A percentile compares a stretch with the other conserved stretches of the same genome.
These are phyloP conservation scores for Caenorhabditis sp. DNA, from an alignment of 2,888 invertebrate genomes.

Conservation along the genomic window DNA sequence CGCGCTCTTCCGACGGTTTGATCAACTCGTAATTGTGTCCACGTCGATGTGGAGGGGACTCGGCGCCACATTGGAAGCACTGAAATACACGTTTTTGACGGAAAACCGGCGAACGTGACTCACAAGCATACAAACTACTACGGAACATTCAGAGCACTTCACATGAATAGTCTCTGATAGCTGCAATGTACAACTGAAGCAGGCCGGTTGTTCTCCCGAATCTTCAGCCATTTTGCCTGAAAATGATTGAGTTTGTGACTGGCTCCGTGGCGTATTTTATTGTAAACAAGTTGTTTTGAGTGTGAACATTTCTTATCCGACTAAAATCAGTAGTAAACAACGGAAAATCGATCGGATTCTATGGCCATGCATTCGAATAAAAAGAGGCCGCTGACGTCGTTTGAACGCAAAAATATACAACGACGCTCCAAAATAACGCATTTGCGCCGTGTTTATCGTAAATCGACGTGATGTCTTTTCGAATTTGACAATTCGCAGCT, in stretches of 20 bases:
- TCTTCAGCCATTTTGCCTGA: slow-evolving; percentile 29
- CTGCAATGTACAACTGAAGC: slow-evolving; percentile 46
- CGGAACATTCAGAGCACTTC: slow-evolving; percentile 56
- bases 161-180: slow-evolving; percentile 32
- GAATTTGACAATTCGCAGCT: too few relatives aligned
- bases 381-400: background rate
- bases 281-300: background rate
- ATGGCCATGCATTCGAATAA: too few relatives aligned
- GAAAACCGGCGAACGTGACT: background rate
- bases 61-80: slow-evolving; percentile 73
- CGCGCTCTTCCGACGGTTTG: slow-evolving; percentile 49
- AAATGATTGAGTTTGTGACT: background rate
- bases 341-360: background rate
- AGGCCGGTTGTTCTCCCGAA: slow-evolving; percentile 19
- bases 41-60: slow-evolving; percentile 66
- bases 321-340: too few relatives aligned
- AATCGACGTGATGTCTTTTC: background rate
- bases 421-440: slow-evolving; percentile 33
- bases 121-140: slow-evolving; percentile 49
- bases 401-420: background rate
- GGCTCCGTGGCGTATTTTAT: too few relatives aligned
- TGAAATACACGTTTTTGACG: slow-evolving; percentile 38
- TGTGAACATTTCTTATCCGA: too few relatives aligned
- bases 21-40: slow-evolving; percentile 69
- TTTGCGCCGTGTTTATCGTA: slow-evolving; percentile 27